These are phyloP conservation scores for Chironomus riparius DNA, from an alignment of 2,888 invertebrate species.

Conservation along the genomic window DNA sequence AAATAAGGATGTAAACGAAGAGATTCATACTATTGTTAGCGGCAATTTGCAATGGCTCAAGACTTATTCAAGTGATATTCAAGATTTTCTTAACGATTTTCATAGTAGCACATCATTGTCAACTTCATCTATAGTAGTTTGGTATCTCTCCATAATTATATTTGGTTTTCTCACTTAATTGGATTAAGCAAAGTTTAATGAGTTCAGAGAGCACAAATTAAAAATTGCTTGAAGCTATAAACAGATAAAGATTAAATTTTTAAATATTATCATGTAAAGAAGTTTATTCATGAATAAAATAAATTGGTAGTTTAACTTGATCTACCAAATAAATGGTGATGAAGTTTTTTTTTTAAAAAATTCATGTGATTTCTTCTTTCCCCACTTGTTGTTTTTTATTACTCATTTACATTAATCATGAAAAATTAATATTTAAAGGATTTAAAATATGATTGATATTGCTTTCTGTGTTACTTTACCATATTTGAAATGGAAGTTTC, in stretches of 20 bases:
- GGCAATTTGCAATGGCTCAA: slow-evolving; percentile 2
- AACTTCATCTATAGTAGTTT: background rate
- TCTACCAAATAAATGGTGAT: too few relatives aligned
- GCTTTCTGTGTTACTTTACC: too few relatives aligned
- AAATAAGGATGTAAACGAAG: background rate
- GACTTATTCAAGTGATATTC: background rate
- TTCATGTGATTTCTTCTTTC: too few relatives aligned
- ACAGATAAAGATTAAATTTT: background rate
- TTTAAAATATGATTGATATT: too few relatives aligned
- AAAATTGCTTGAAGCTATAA: slow-evolving; percentile 1
- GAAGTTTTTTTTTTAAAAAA: too few relatives aligned
- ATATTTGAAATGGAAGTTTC: too few relatives aligned
- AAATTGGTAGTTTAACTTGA: too few relatives aligned
- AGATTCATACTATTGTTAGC: background rate
- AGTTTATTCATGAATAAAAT: background rate
- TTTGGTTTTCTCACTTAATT: slow-evolving; percentile 10
- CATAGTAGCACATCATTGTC: background rate
- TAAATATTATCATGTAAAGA: background rate
- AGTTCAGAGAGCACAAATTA: slow-evolving; percentile 1
- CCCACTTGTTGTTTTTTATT: too few relatives aligned
- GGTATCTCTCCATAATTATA: background rate
- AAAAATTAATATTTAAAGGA: too few relatives aligned
- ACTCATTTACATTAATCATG: too few relatives aligned
- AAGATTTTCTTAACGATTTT: slow-evolving; percentile 20
- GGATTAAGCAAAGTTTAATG: slow-evolving; percentile 7